phyloP scores from a whole-genome alignment of 2,888 invertebrate genomes.

The Drosophila aldrichi region DNA sequence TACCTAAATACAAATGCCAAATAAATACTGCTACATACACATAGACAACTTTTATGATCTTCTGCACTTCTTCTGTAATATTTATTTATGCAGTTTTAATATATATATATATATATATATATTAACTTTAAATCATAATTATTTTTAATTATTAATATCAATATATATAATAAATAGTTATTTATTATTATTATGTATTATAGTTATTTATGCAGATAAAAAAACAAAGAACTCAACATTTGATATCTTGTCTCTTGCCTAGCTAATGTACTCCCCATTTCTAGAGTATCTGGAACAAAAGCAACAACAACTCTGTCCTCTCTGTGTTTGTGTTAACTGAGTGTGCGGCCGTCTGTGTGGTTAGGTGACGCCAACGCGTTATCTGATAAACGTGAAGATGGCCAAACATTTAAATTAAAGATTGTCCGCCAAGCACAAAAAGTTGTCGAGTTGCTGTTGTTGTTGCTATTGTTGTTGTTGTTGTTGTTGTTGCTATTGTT shows the following conservation, averaged over 20 bases:
- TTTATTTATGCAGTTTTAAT: too few relatives aligned
- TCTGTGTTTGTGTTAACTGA: neutral
- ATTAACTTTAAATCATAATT: too few relatives aligned
- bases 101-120: too few relatives aligned
- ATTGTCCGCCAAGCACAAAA: conserved; percentile 71
- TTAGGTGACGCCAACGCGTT: conserved; percentile 52
- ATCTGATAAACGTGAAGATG: conserved; percentile 78
- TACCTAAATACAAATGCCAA: too few relatives aligned
- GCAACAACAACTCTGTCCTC: neutral
- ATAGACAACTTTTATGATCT: too few relatives aligned
- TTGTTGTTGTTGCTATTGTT: conserved; percentile 8
- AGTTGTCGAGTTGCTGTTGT: conserved; percentile 57
- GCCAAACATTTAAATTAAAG: conserved; percentile 80
- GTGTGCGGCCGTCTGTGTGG: neutral
- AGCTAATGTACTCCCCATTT: neutral
- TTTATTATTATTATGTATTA: too few relatives aligned
- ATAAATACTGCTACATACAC: too few relatives aligned
- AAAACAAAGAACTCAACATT: too few relatives aligned
- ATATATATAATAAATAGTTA: too few relatives aligned
- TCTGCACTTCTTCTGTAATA: too few relatives aligned
- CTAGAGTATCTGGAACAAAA: neutral
- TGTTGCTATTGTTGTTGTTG: neutral
- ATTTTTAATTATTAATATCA: too few relatives aligned
- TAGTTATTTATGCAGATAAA: too few relatives aligned
- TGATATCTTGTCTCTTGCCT: neutral